phyloP scores from a whole-genome alignment of 2,888 invertebrate species.

The Rhimphoctona megacephalus region DNA sequence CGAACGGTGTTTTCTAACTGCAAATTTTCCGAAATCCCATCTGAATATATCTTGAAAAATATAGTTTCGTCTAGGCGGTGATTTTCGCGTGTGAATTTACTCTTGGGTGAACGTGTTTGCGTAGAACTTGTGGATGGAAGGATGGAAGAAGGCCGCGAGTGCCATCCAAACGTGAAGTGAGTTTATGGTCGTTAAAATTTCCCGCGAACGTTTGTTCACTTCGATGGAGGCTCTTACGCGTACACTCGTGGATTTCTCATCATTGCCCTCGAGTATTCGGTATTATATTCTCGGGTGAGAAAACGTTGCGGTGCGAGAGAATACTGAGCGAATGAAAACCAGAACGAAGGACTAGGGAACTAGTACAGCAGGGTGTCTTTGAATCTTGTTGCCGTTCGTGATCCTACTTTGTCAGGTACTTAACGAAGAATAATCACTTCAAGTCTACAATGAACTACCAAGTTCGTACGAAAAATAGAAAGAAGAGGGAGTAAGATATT shows the following conservation, averaged over 20 bases:
- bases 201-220: slow-evolving; percentile 9
- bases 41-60: not conserved
- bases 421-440: slow-evolving; percentile 74
- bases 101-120: not conserved
- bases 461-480: slow-evolving; percentile 30
- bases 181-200: not conserved
- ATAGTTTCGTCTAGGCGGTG: not conserved
- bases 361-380: not conserved
- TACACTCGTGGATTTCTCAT: slow-evolving; percentile 5
- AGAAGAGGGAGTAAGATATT: slow-evolving; percentile 1
- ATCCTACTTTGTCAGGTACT: slow-evolving; percentile 66
- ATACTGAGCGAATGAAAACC: slow-evolving; percentile 6
- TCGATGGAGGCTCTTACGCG: slow-evolving; percentile 1
- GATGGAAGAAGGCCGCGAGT: not conserved
- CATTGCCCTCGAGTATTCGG: not conserved
- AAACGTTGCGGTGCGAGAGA: not conserved
- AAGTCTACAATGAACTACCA: slow-evolving; percentile 65
- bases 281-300: not conserved
- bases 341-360: slow-evolving; percentile 6
- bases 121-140: not conserved
- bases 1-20: not conserved
- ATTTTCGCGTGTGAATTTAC: not conserved
- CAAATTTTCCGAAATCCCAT: not conserved
- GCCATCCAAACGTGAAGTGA: not conserved
- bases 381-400: slow-evolving; percentile 33